Evolutionary conservation across 2,888 invertebrate genomes (phyloP).

Genomic region (Yponomeuta cagnagella): DNA sequence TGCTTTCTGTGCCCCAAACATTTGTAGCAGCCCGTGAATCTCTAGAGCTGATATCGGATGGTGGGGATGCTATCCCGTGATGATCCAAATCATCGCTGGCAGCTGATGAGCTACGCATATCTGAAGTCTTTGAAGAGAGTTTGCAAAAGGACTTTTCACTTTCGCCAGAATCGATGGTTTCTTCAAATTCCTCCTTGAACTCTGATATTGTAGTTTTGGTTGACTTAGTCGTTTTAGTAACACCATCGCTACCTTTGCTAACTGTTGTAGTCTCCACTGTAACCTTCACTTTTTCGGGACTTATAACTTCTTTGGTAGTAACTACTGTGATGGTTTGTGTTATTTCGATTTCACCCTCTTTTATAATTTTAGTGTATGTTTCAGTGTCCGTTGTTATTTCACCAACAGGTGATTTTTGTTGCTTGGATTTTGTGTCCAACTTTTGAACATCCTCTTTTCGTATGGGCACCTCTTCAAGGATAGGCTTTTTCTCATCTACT

Average conservation of each 20-base stretch:
- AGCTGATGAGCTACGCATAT: constrained; percentile 76
- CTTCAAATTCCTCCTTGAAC: constrained; percentile 66
- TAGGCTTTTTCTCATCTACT: constrained; percentile 32
- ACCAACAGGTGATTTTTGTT: constrained; percentile 62
- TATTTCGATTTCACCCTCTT: constrained; percentile 63
- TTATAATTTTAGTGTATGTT: constrained; percentile 59
- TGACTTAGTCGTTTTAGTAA: constrained; percentile 68
- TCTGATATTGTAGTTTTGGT: constrained; percentile 71
- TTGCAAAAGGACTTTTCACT: constrained; percentile 71
- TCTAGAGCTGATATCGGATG: constrained; percentile 79
- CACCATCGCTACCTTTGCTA: constrained; percentile 60
- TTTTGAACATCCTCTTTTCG: constrained; percentile 35
- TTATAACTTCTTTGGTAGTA: constrained; percentile 66
- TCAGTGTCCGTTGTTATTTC: constrained; percentile 67
- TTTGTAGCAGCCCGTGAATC: constrained; percentile 73
- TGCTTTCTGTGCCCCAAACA: constrained; percentile 71
- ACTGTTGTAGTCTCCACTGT: constrained; percentile 69
- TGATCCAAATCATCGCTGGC: constrained; percentile 79
- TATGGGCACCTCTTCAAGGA: constrained; percentile 27
- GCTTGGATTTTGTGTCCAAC: constrained; percentile 43
- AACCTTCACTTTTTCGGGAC: constrained; percentile 65
- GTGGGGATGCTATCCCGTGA: constrained; percentile 71
- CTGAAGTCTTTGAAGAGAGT: constrained; percentile 66
- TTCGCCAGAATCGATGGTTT: constrained; percentile 59
- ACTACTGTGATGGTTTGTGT: constrained; percentile 68